Base-by-base conservation (phyloP, 2,888 invertebrate species). In the Dione juno region DNA sequence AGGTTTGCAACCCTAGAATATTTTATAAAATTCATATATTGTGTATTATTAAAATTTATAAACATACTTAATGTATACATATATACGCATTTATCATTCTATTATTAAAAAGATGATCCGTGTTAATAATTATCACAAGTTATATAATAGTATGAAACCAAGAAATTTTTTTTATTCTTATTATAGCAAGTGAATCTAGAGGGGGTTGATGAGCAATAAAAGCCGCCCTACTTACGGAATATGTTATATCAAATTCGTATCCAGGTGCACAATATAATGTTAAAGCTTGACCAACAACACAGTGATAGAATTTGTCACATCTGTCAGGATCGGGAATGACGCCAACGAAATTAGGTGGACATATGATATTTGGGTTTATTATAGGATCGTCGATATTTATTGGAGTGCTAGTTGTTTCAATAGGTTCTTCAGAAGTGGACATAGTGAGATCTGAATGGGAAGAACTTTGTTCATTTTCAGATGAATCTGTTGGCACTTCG, bases 191-290 rank as follows among this genome's bases (percentile, higher is more conserved):
- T 28, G 2, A 28, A 28, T 28, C 28, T n/a, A 14, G 8, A n/a
- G 45, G 14, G 45, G 8, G 45, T n/a, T 45, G n/a, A n/a, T 28
- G 28, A 28, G 28, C 28, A 28, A 28, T 28, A 28, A 28, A 28
- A 28, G 28, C 5, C 1, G 16, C 16, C n/a, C n/a, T 48, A 74
- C 75, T 74, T 21, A 77, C 78, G 57, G 19, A 48, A 21, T 41
- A 19, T 8, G 41, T 59, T 0, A 70, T 70, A 16, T 57, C 37
- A n/a, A 54, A 57, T 37, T 57, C 57, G 16, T 57, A 57, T 37
- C 57, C 57, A 57, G 57, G 37, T 37, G 57, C 37, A 40, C 57
- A 57, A 16, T 57, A 37, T 37, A 57, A 57, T 10, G 37, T 11
- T 37, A 57, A 11, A 57, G 16, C 16, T 57, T 57, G 57, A 16